Evolutionary conservation across 1,140 invertebrate species (phyloP).

Genomic region (Yoshiicerus persimilis): DNA sequence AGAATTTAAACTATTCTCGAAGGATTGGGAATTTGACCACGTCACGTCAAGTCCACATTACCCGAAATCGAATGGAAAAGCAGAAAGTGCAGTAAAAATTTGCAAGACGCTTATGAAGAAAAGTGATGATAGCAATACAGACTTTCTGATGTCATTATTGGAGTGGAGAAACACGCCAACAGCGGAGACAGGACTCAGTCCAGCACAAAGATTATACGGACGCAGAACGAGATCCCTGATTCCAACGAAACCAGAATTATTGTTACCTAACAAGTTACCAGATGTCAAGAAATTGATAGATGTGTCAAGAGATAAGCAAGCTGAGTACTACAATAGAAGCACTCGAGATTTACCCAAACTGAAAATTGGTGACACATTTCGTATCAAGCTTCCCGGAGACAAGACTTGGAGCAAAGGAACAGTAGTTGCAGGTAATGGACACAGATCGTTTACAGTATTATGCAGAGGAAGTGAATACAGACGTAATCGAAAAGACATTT

Average conservation of each 20-base stretch:
- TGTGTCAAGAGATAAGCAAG: neutral
- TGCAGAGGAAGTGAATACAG: neutral
- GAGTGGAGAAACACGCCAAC: conserved; percentile 5
- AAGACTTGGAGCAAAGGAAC: neutral
- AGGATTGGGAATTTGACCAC: conserved; percentile 54
- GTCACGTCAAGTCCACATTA: conserved; percentile 53
- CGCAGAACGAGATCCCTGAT: neutral
- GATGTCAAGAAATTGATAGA: neutral
- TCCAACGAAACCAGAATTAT: neutral
- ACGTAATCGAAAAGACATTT: neutral
- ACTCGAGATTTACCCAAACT: neutral
- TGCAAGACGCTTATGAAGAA: conserved; percentile 53
- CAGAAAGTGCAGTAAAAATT: conserved; percentile 53
- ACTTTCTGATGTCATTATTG: neutral
- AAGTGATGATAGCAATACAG: neutral
- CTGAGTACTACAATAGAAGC: neutral
- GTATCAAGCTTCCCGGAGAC: no score
- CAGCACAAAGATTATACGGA: conserved; percentile 4
- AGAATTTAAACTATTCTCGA: conserved; percentile 54
- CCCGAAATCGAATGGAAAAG: conserved; percentile 53
- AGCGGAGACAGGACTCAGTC: neutral
- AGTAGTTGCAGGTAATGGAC: neutral
- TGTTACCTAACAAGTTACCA: neutral
- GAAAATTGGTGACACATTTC: neutral
- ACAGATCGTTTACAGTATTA: neutral